Conservation (phyloP, 2,797 vertebrate species). For the Ptychobarbus kaznakovi region DNA sequence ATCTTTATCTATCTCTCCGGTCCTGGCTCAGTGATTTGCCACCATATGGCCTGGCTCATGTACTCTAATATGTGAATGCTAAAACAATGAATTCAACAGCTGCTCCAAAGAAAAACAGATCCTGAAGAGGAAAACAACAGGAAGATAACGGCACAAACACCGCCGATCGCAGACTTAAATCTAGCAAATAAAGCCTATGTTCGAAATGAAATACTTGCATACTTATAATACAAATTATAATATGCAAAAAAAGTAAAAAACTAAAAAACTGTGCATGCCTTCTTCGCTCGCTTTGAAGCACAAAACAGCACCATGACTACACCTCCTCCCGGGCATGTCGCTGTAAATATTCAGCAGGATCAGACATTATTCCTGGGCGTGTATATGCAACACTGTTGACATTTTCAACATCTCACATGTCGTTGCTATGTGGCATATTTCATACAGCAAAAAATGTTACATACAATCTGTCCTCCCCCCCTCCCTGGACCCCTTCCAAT, state of each 20-base stretch:
- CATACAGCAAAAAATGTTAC: not conserved
- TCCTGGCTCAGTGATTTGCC: conserved; percentile 35
- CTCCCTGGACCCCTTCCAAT: no score
- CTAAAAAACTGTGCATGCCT: no score
- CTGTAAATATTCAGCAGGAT: no score
- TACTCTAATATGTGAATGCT: conserved; percentile 46
- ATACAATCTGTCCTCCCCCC: no score
- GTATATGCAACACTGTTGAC: not conserved
- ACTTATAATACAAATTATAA: no score
- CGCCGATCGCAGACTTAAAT: conserved; percentile 16
- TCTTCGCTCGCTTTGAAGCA: no score
- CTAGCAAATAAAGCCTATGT: not conserved
- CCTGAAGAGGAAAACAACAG: conserved; percentile 44
- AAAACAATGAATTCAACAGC: conserved; percentile 59
- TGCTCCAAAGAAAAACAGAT: conserved; percentile 44
- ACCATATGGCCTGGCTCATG: conserved; percentile 55
- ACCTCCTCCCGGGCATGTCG: no score
- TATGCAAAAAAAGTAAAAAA: no score
- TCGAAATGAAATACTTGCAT: not conserved
- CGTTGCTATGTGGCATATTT: not conserved
- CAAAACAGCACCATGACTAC: no score
- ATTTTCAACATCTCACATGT: no score
- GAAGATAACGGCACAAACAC: conserved; percentile 19
- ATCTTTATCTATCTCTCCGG: conserved; percentile 24
- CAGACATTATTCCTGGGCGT: no score